Base-by-base conservation (phyloP, 2,113 vertebrate species). In the Pica pica region DNA sequence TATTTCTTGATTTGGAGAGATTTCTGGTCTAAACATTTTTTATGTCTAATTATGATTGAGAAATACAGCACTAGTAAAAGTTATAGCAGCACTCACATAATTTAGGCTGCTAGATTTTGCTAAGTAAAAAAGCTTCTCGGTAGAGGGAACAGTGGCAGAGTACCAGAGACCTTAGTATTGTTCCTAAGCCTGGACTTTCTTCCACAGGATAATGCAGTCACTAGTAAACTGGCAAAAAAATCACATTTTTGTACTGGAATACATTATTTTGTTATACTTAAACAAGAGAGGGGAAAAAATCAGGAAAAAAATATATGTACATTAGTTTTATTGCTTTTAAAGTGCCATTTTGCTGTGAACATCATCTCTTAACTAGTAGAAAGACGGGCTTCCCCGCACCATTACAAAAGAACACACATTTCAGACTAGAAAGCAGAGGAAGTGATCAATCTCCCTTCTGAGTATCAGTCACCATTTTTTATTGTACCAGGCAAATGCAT, bases 11-110 rank as follows among this genome's bases (percentile, higher is more conserved):
- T 63, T 80, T 85, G 21, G 27, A 82, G 17, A 93, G 17, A 86
- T 81, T 90, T 83, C 64, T 91, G 41, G 20, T 70, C 50, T 75
- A 90, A 93, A 94, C 17, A 83, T 80, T 83, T 94, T 90, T 89
- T 33, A 89, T 78, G 68, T 61, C 80, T 86, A 90, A 77, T 90
- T 92, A 88, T 74, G 56, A 92, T 47, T 67, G 11, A n/a, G 8
- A 59, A 93, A 92, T 55, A 61, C 4, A 92, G 35, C 20, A 53
- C 31, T 46, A 70, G 15, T 67, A 67, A 74, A 92, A 90, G 24
- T 76, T 71, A 49, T 46, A 83, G n/a, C 28, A 79, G 67, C 31
- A 73, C 20, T 50, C 35, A 83, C 11, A 60, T 79, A 22, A 53
- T 61, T 89, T 71, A 86, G 31, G 75, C 57, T 87, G 49, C 28